phyloP scores from a whole-genome alignment of 2,113 vertebrate genomes.

The Seriola aureovittata region DNA sequence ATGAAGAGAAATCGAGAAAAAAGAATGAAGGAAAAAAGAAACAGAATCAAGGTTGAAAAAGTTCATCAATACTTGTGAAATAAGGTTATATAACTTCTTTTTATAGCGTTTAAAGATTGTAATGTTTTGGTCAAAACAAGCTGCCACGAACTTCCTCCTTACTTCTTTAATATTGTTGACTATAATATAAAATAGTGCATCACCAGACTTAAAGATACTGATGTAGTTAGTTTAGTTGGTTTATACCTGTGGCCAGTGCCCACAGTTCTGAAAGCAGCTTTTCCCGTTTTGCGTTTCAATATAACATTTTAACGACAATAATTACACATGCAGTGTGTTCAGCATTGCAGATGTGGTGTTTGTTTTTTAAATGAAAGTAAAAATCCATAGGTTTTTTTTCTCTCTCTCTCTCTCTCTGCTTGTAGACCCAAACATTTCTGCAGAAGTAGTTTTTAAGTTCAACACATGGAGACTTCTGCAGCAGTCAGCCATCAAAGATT shows the following conservation, averaged over 20 bases:
- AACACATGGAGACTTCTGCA: slow-evolving; percentile 15
- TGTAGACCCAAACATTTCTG: neutral
- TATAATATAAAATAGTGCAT: no score
- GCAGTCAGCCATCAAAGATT: slow-evolving; percentile 25
- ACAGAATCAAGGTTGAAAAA: slow-evolving; percentile 15
- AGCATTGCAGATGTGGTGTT: neutral
- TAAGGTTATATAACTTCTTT: neutral
- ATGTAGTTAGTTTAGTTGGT: no score
- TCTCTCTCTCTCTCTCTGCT: neutral
- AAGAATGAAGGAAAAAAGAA: slow-evolving; percentile 4
- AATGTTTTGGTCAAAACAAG: neutral
- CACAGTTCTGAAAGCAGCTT: neutral
- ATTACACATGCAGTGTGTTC: no score
- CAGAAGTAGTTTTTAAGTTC: neutral
- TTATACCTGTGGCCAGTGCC: neutral
- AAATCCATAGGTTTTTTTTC: no score
- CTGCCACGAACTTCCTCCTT: neutral
- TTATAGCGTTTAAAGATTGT: neutral
- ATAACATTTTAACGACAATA: no score
- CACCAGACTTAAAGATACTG: no score
- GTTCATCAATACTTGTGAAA: neutral
- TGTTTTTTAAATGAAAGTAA: no score
- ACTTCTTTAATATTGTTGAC: neutral
- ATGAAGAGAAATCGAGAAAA: neutral
- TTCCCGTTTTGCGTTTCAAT: neutral